These are phyloP conservation scores for Bradypus variegatus DNA, from an alignment of 2,797 vertebrate genomes.

Conservation along the genomic window DNA sequence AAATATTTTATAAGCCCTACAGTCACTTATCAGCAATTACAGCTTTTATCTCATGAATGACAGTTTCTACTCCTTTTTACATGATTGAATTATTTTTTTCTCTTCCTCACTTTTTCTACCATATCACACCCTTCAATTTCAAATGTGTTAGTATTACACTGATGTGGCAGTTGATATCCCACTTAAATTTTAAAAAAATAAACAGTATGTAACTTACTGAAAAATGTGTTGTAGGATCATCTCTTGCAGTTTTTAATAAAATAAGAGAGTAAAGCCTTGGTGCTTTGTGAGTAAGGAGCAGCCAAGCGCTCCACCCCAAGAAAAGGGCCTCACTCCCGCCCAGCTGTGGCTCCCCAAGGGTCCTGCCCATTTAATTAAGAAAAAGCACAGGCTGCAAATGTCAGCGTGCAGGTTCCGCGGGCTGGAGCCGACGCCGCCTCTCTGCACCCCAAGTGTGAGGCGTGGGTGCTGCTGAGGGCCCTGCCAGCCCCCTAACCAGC, in stretches of 20 bases:
- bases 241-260: conserved; percentile 17
- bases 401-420: background rate
- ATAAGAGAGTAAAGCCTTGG: background rate
- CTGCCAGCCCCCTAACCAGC: background rate
- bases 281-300: background rate
- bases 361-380: background rate
- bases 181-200: background rate
- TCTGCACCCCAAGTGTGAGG: background rate
- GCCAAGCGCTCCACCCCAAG: background rate
- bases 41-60: background rate
- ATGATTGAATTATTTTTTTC: conserved; percentile 8
- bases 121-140: background rate
- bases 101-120: background rate
- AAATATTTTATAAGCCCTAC: background rate
- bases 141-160: conserved; percentile 9
- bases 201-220: background rate
- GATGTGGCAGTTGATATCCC: background rate
- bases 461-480: background rate
- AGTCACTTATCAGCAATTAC: background rate
- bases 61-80: background rate
- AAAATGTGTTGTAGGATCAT: background rate
- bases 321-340: background rate
- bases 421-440: background rate
- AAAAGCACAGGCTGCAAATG: background rate
- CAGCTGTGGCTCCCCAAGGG: background rate